A percentile compares a stretch with the other conserved stretches of the same genome.
These are phyloP conservation scores for Heliornis fulica DNA, from an alignment of 2,113 vertebrate genomes.

Conservation along the genomic window DNA sequence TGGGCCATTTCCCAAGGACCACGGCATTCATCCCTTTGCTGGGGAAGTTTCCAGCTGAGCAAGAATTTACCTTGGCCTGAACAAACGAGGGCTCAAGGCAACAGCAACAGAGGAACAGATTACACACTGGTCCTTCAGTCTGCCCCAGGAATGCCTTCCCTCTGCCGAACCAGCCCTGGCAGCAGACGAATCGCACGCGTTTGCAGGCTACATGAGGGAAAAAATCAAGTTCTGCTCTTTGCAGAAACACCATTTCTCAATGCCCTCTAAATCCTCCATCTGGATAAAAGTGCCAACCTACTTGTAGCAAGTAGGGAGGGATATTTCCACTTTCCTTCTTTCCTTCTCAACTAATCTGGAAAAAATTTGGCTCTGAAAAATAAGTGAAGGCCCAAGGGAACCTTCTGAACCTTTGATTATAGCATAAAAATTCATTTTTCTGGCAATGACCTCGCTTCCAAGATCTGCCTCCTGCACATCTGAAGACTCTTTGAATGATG, in stretches of 20 bases:
- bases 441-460: not conserved
- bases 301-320: not conserved
- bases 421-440: not conserved
- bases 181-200: not conserved
- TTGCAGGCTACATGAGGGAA: not conserved
- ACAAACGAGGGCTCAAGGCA: not conserved
- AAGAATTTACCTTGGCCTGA: slow-evolving; percentile 43
- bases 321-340: not conserved
- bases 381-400: not conserved
- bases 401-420: not conserved
- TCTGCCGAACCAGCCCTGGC: not conserved
- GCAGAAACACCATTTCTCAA: not conserved
- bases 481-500: not conserved
- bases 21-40: not conserved
- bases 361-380: not conserved
- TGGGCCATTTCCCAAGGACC: slow-evolving; percentile 34
- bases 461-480: not conserved
- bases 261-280: not conserved
- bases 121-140: not conserved
- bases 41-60: slow-evolving; percentile 42
- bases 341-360: not conserved
- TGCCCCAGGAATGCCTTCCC: not conserved
- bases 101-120: not conserved
- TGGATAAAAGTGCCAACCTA: not conserved
- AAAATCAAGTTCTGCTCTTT: not conserved